A percentile compares a stretch with the other conserved stretches of the same genome.
These are phyloP conservation scores for Thalassarche chlororhynchos DNA, from an alignment of 2,113 vertebrate species.

Conservation along the genomic window DNA sequence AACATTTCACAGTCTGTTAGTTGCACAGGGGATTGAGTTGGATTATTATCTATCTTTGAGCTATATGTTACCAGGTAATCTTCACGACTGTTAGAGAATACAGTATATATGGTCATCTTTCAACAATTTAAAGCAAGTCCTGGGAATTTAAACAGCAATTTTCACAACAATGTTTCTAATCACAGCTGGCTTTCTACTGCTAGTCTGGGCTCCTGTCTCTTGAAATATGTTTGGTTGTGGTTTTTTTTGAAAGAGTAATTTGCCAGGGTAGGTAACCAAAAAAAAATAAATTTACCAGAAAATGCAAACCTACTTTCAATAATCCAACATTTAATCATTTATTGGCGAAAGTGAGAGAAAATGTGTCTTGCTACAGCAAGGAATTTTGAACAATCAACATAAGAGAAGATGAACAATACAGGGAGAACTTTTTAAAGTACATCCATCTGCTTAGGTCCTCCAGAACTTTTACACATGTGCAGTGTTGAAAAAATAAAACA, in stretches of 20 bases:
- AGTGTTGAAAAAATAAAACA: neutral
- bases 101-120: neutral
- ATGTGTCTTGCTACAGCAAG: neutral
- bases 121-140: neutral
- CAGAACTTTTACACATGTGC: neutral
- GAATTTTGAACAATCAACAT: neutral
- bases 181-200: neutral
- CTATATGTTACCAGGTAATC: neutral
- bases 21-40: neutral
- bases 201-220: neutral
- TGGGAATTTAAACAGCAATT: neutral
- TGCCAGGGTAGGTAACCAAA: neutral
- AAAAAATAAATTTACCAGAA: neutral
- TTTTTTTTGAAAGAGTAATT: neutral
- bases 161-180: neutral
- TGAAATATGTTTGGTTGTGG: neutral
- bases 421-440: neutral
- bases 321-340: neutral
- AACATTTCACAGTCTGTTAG: neutral
- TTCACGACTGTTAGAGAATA: neutral
- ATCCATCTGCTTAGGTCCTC: neutral
- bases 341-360: constrained; percentile 6
- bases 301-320: neutral
- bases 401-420: neutral
- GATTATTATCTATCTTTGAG: neutral